Percentiles rank a stretch among this genome's conserved stretches.
These are phyloP conservation scores for Lophotis ruficrista DNA, from an alignment of 2,113 vertebrate genomes.

Conservation along the genomic window DNA sequence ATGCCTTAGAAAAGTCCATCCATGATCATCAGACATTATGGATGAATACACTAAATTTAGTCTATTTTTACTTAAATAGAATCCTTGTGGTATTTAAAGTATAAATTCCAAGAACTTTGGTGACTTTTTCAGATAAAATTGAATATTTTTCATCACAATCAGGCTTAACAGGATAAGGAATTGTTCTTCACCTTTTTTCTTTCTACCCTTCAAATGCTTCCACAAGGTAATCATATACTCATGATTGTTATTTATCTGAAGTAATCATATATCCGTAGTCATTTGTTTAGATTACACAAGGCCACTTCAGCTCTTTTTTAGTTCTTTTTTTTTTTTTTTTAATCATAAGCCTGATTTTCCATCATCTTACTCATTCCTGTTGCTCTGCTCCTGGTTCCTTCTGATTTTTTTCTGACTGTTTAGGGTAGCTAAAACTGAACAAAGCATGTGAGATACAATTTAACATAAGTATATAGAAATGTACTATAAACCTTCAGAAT, in stretches of 20 bases:
- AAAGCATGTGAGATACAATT: background rate
- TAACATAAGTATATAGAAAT: background rate
- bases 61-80: background rate
- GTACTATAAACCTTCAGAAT: background rate
- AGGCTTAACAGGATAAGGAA: background rate
- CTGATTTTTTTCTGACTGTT: background rate
- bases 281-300: background rate
- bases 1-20: background rate
- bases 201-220: background rate
- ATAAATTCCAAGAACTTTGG: background rate
- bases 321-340: background rate
- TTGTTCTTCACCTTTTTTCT: background rate
- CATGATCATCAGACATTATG: background rate
- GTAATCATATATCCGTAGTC: accelerated
- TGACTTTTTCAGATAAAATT: background rate
- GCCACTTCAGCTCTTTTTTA: background rate
- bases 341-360: background rate
- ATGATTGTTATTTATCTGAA: background rate
- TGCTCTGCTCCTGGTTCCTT: background rate
- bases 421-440: background rate
- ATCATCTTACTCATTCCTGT: background rate
- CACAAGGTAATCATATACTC: background rate
- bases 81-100: background rate
- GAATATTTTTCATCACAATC: background rate
- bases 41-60: background rate